Conservation (phyloP, 2,113 vertebrate species). For the Rhipidura dahli region DNA sequence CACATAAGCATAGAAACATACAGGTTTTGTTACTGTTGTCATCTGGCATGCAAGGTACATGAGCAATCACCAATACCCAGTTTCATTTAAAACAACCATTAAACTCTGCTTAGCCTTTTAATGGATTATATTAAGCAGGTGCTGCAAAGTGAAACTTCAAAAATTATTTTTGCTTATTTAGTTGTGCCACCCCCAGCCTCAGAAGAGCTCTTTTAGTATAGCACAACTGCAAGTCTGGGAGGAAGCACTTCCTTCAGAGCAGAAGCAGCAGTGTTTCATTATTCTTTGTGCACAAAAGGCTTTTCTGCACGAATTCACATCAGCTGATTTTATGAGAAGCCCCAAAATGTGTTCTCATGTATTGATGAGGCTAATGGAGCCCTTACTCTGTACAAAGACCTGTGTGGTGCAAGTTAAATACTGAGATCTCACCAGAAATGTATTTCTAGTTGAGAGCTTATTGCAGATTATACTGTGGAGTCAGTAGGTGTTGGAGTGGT, state of each 20-base stretch:
- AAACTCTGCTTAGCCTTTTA: neutral
- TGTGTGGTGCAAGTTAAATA: neutral
- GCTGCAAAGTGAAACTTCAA: neutral
- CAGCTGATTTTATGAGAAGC: neutral
- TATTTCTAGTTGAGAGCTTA: neutral
- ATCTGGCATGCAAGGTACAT: neutral
- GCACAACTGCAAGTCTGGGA: neutral
- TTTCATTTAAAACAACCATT: neutral
- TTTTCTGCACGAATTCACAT: constrained; percentile 1
- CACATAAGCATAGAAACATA: neutral
- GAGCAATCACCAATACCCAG: neutral
- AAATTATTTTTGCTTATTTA: neutral
- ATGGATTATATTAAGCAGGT: neutral
- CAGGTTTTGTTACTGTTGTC: neutral
- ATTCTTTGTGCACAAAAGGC: neutral
- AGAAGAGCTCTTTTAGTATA: neutral
- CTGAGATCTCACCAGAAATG: neutral
- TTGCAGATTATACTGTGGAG: neutral
- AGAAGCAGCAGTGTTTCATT: neutral
- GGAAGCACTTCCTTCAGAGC: neutral
- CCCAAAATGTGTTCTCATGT: neutral
- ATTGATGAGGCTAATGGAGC: neutral
- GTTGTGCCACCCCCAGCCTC: neutral
- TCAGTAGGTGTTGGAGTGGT: neutral
- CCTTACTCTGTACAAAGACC: neutral